These are phyloP conservation scores for Melipona quadrifasciata DNA, from an alignment of 1,140 invertebrate species.

Conservation along the genomic window DNA sequence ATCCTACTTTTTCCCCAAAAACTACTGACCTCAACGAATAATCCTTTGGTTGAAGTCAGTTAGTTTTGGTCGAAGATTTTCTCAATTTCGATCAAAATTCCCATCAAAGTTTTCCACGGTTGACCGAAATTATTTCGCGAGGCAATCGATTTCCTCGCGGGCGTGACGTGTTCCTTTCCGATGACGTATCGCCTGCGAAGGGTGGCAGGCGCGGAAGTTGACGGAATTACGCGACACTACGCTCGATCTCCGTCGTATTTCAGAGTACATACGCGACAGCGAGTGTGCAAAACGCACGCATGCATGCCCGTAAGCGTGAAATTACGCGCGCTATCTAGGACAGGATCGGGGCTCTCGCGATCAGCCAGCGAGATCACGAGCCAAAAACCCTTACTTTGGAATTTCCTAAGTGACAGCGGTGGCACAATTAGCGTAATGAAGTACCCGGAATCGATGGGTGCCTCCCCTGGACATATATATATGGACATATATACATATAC, in stretches of 20 bases:
- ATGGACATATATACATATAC: no score
- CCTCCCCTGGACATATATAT: background rate
- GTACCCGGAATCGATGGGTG: background rate
- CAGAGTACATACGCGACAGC: conserved; percentile 45
- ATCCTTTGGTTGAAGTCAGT: no score
- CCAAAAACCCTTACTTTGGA: conserved; percentile 59
- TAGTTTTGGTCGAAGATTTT: no score
- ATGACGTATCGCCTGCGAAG: conserved; percentile 25
- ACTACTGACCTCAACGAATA: no score
- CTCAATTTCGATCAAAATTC: background rate
- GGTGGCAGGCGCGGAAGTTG: conserved; percentile 45
- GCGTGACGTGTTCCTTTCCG: conserved; percentile 11
- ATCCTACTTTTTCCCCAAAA: no score
- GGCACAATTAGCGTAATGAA: conserved; percentile 61
- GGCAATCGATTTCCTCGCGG: background rate
- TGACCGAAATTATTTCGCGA: background rate
- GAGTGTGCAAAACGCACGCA: conserved; percentile 62
- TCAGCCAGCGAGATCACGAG: background rate
- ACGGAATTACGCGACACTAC: conserved; percentile 45
- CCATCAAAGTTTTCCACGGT: background rate
- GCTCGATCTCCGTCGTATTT: conserved; percentile 61
- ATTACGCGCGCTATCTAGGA: conserved; percentile 37
- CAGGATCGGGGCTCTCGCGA: background rate
- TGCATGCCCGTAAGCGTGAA: conserved; percentile 63
- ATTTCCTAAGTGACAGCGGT: conserved; percentile 49